Base-by-base conservation (phyloP, 2,888 invertebrate genomes). In the Rhyacophila evoluta region DNA sequence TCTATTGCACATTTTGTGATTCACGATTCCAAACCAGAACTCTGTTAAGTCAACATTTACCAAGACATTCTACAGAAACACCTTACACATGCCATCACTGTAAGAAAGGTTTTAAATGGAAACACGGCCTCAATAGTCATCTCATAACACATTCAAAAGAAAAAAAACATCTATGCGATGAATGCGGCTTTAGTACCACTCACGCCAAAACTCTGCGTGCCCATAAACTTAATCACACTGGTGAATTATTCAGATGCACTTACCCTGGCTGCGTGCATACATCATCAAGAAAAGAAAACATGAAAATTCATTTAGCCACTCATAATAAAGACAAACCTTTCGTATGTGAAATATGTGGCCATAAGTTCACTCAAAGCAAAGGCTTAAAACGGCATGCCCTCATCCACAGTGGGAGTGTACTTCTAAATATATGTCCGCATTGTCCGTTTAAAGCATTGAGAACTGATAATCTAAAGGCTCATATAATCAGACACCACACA, bases 311-410 rank as follows among this genome's bases (percentile, higher is more conserved):
- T 82, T 86, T 89, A 82, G 86, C 88, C 67, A 91, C 91, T 0
- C 91, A 91, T 81, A 89, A 88, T 2, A 89, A 89, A 75, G 90
- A 91, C 39, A 88, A 88, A 19, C 88, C 90, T 0, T 91, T 91
- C 81, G 90, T 91, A 73, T 91, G 91, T 84, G 91, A 91, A 81
- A 86, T 91, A 2, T 91, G 91, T 83, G 91, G 91, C 3, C 89
- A 89, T 73, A 88, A 88, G 75, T 91, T 91, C 83, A 90, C 91
- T 6, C 87, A 91, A 79, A 87, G 87, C 72, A 91, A 91, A 84
- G 91, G 91, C 83, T 85, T 91, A 2, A 87, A 82, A 55, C 77
- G 81, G 15, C 82, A 83, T 36, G 80, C 80, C 10, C 72, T 83
- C 11, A 80, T 83, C 11, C 81, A 82, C 68, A 77, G 86, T 39